Evolutionary conservation across 2,888 invertebrate species (phyloP), one percentile per base, ranked within the genome.

Genomic region (Monoplex corrugatus): DNA sequence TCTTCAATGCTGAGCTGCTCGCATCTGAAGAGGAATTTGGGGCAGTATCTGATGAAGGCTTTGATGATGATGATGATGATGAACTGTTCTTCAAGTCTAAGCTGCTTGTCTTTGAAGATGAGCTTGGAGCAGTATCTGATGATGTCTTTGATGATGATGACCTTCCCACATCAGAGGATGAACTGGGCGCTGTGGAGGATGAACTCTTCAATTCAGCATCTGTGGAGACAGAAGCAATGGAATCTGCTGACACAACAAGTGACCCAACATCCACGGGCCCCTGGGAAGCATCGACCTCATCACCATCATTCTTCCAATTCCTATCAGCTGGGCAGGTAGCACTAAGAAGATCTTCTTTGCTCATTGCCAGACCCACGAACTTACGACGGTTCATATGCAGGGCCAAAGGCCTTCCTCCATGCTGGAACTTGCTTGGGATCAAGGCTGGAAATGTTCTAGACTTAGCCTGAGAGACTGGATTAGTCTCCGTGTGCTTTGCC

Each of bases 291-390:
- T 82, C 82, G 10, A 43, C 83, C 40, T 75, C 75, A 68, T 84
- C 89, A 10, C 57, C 68, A 28, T 23, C 82, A 2, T 40, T 45
- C 8, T 10, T 43, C 28, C 32, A 19, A 8, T 28, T 50, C 28
- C 38, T 35, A 2, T 45, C 78, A 28, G 40, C 35, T 10, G 87
- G 87, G 50, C 45, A 87, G 68, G 83, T 82, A 23, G 87, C 87
- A 44, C 83, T 82, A n/a, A 44, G 84, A 40, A 87, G 75, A 23
- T 83, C 86, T 3, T 89, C 86, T 28, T 35, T 86, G 43, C 72
- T 75, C 72, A 89, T 68, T 10, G 85, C 63, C 6, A 89, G 87
- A 38, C 89, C 89, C 16, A 89, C 87, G 84, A 72, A 89, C 68
- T 87, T 89, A 43, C 68, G 86, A 19, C 40, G 50, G 16, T 32